phyloP scores from a whole-genome alignment of 2,888 invertebrate genomes.

The Ophioninae sp. region DNA sequence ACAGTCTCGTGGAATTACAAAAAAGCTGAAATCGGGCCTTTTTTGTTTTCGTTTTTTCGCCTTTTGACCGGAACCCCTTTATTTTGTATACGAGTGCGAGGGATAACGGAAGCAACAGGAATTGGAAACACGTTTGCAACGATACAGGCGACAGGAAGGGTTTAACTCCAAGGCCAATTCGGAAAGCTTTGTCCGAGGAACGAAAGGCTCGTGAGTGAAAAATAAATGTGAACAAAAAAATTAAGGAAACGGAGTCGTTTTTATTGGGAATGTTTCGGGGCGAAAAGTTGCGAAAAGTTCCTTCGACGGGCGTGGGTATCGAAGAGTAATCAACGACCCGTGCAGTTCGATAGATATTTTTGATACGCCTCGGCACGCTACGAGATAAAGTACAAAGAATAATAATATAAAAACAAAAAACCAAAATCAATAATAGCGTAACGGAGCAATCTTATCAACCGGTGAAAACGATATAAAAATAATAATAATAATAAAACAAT shows the following conservation, averaged over 20 bases:
- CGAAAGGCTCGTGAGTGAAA: neutral
- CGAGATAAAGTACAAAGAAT: too few species aligned
- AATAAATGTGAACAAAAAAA: too few species aligned
- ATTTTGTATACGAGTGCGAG: neutral
- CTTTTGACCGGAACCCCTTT: conserved; percentile 19
- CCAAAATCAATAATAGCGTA: too few species aligned
- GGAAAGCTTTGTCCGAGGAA: neutral
- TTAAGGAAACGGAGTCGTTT: neutral
- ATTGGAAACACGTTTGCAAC: neutral
- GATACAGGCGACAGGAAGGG: neutral
- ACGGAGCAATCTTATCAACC: too few species aligned
- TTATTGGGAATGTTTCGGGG: neutral
- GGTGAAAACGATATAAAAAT: too few species aligned
- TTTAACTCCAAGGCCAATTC: neutral
- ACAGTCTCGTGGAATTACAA: conserved; percentile 24
- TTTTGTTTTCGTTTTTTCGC: neutral
- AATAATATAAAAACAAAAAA: too few species aligned
- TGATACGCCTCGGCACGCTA: too few species aligned
- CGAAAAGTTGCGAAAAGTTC: too few species aligned
- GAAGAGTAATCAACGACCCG: too few species aligned
- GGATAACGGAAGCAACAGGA: neutral
- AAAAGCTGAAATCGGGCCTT: conserved; percentile 12
- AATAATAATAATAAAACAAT: too few species aligned
- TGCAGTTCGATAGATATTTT: too few species aligned
- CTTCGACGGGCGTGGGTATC: too few species aligned